A percentile compares a stretch with the other conserved stretches of the same genome.
phyloP scores from a whole-genome alignment of 2,888 invertebrate species.

The Myathropa florea region DNA sequence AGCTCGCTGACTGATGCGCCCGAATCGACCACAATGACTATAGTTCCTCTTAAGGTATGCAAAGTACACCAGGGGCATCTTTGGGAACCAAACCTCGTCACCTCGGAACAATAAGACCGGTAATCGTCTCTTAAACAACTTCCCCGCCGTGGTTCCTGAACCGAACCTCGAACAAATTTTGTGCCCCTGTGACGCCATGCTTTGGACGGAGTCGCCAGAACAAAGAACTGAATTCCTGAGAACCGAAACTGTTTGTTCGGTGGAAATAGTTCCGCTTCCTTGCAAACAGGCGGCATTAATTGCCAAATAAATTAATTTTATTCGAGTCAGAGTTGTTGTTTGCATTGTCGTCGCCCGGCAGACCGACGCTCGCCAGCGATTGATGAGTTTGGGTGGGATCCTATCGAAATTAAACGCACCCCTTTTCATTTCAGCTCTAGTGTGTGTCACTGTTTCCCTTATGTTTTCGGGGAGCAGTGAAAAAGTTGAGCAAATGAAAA shows the following conservation, averaged over 20 bases:
- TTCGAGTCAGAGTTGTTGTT: slow-evolving; percentile 42
- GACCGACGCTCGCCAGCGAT: not conserved
- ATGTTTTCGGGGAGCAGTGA: too few relatives aligned
- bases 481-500: slow-evolving; percentile 40
- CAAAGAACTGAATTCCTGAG: slow-evolving; percentile 3
- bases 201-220: not conserved
- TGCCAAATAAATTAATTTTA: slow-evolving; percentile 68
- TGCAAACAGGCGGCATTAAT: slow-evolving; percentile 26
- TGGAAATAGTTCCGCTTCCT: not conserved
- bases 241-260: slow-evolving; percentile 6
- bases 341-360: slow-evolving; percentile 18
- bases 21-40: too few relatives aligned
- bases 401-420: slow-evolving; percentile 35
- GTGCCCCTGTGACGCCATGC: slow-evolving; percentile 6
- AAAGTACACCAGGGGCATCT: not conserved
- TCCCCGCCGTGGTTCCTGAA: slow-evolving; percentile 8
- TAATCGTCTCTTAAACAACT: slow-evolving; percentile 14
- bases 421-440: not conserved
- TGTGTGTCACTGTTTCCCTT: not conserved
- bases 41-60: not conserved
- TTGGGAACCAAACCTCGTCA: not conserved
- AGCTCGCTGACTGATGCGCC: too few relatives aligned
- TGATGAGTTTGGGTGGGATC: slow-evolving; percentile 8
- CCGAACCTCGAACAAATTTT: slow-evolving; percentile 39
- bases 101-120: slow-evolving; percentile 10